Conservation (phyloP, 2,888 invertebrate species). For the Trichogramma dendrolimi region DNA sequence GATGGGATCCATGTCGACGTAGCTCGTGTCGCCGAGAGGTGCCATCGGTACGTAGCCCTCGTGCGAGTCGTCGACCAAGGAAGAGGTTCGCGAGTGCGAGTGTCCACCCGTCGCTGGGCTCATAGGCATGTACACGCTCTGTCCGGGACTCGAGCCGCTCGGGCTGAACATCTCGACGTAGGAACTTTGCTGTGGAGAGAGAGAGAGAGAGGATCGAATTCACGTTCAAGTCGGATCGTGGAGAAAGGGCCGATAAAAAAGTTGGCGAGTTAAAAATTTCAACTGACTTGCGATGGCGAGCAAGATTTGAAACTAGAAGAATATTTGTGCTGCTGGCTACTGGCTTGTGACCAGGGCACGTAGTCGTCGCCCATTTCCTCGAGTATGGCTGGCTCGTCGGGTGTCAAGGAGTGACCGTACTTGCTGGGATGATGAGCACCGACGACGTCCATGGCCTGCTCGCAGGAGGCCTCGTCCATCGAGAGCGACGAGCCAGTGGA, state of each 20-base stretch:
- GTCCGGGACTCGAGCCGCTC: slow-evolving; percentile 54
- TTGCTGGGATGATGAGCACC: slow-evolving; percentile 36
- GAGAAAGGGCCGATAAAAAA: neutral
- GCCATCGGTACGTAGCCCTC: slow-evolving; percentile 68
- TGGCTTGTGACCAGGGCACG: slow-evolving; percentile 44
- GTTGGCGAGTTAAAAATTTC: neutral
- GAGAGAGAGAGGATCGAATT: neutral
- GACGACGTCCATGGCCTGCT: slow-evolving; percentile 42
- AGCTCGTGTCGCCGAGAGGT: slow-evolving; percentile 57
- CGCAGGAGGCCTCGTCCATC: slow-evolving; percentile 60
- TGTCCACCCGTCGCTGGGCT: slow-evolving; percentile 50
- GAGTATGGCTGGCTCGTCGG: slow-evolving; percentile 62
- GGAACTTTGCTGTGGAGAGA: slow-evolving; percentile 45
- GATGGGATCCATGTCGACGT: slow-evolving; percentile 62
- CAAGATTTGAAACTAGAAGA: slow-evolving; percentile 52
- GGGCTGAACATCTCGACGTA: slow-evolving; percentile 58
- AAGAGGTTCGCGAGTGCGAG: slow-evolving; percentile 64
- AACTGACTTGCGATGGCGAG: slow-evolving; percentile 51
- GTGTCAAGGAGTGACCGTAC: slow-evolving; percentile 57
- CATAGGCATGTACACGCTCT: slow-evolving; percentile 57
- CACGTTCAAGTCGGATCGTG: neutral
- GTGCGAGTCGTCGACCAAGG: slow-evolving; percentile 55
- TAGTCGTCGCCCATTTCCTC: slow-evolving; percentile 64
- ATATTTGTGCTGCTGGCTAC: slow-evolving; percentile 45
- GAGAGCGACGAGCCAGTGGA: slow-evolving; percentile 68